These are phyloP conservation scores for Anas acuta DNA, from an alignment of 2,797 vertebrate genomes.

Conservation along the genomic window DNA sequence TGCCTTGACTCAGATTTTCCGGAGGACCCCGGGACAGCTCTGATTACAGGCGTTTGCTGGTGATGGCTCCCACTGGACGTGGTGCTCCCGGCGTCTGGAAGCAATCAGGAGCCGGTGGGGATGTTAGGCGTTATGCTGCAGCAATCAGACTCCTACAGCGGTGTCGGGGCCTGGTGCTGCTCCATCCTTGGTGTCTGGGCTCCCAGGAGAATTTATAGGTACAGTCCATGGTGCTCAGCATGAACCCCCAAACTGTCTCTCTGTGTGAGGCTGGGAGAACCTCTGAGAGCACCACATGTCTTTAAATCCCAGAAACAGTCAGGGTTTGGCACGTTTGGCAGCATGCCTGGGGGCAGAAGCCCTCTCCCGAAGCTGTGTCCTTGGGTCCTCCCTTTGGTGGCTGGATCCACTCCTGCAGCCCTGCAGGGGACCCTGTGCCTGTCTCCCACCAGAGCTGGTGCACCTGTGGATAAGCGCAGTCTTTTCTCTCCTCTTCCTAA, in stretches of 20 bases:
- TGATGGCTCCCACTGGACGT: conserved; percentile 27
- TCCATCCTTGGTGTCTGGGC: neutral
- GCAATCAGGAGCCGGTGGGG: conserved; percentile 39
- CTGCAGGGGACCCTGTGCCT: fast-evolving
- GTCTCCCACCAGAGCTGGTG: neutral
- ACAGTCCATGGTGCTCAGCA: neutral
- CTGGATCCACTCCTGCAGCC: neutral
- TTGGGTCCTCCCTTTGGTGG: fast-evolving
- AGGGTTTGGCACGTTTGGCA: neutral
- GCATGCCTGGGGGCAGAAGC: neutral
- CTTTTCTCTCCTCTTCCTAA: neutral
- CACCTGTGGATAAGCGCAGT: neutral
- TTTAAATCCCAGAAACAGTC: neutral
- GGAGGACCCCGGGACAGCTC: conserved; percentile 3
- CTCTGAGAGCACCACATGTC: neutral
- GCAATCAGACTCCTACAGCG: neutral
- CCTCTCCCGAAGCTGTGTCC: neutral
- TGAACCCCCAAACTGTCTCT: fast-evolving
- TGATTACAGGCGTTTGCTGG: conserved; percentile 18
- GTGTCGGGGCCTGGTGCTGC: neutral
- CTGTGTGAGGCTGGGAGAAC: neutral
- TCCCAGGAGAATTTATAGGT: neutral
- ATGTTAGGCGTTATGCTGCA: neutral
- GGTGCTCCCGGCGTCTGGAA: conserved; percentile 46
- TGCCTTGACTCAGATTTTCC: conserved; percentile 53